Conservation (phyloP, 1,140 invertebrate genomes). For the Asbolus verrucosus region DNA sequence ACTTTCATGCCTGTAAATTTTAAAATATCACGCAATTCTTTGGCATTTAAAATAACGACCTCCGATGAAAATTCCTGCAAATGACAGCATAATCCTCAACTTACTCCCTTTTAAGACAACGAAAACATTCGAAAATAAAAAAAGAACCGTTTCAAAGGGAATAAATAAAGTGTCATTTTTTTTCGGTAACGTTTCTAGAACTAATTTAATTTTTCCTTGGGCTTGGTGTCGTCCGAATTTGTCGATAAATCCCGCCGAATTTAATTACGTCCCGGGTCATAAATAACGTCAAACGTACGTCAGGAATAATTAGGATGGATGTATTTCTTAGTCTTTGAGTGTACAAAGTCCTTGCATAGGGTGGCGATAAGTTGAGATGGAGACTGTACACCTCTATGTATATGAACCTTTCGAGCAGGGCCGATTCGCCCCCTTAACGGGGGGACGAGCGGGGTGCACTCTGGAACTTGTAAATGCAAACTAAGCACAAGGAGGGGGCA, state of each 20-base stretch:
- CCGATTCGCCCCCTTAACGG: constrained; percentile 50
- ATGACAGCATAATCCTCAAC: background rate
- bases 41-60: background rate
- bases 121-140: background rate
- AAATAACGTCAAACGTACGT: constrained; percentile 25
- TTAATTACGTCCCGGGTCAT: constrained; percentile 38
- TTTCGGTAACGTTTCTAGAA: background rate
- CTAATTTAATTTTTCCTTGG: constrained; percentile 10
- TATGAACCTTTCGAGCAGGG: constrained; percentile 63
- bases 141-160: background rate
- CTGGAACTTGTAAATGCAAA: constrained; percentile 65
- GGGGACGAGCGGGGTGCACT: constrained; percentile 53
- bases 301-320: constrained; percentile 36
- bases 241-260: constrained; percentile 26
- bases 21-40: constrained; percentile 2
- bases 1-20: background rate
- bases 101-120: constrained; percentile 5
- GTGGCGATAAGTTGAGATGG: constrained; percentile 47
- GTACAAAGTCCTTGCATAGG: constrained; percentile 29
- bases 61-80: background rate
- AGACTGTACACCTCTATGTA: constrained; percentile 65
- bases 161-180: constrained; percentile 4
- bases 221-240: constrained; percentile 16
- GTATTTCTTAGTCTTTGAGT: constrained; percentile 38
- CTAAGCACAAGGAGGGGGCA: constrained; percentile 64